Percentiles rank a stretch among this genome's conserved stretches.
Evolutionary conservation across 1,140 invertebrate genomes (phyloP).

Genomic region (Telenomus remus): DNA sequence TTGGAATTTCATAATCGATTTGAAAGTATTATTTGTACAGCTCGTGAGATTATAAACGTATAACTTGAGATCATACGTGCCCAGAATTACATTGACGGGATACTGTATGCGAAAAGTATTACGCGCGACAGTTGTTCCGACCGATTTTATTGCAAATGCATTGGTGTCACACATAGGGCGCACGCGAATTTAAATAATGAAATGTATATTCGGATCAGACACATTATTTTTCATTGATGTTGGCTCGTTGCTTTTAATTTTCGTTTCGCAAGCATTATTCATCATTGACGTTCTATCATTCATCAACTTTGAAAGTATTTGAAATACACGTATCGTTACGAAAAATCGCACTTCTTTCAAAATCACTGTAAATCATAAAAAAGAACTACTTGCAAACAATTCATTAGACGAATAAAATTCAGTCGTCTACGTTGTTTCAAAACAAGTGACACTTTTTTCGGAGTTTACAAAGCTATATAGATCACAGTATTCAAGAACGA

Average conservation of each 20-base stretch:
- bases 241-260: constrained; percentile 1
- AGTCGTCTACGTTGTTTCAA: too few relatives aligned
- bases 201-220: constrained; percentile 11
- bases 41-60: constrained; percentile 49
- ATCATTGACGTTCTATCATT: not conserved
- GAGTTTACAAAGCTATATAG: too few relatives aligned
- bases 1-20: constrained; percentile 49
- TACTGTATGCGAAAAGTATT: constrained; percentile 57
- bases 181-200: constrained; percentile 19
- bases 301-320: not conserved
- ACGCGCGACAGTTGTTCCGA: constrained; percentile 37
- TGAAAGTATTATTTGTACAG: constrained; percentile 55
- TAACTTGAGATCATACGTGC: constrained; percentile 55
- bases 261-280: not conserved
- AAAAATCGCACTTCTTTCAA: not conserved
- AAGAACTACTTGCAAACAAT: too few relatives aligned
- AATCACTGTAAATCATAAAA: not conserved
- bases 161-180: constrained; percentile 11
- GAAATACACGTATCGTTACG: not conserved
- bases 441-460: too few relatives aligned
- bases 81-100: constrained; percentile 51
- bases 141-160: constrained; percentile 45
- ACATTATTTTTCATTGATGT: constrained; percentile 9
- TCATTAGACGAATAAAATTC: too few relatives aligned
- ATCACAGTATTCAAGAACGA: too few relatives aligned